phyloP scores from a whole-genome alignment of 2,888 invertebrate genomes.

The Diachrysia chrysitis region DNA sequence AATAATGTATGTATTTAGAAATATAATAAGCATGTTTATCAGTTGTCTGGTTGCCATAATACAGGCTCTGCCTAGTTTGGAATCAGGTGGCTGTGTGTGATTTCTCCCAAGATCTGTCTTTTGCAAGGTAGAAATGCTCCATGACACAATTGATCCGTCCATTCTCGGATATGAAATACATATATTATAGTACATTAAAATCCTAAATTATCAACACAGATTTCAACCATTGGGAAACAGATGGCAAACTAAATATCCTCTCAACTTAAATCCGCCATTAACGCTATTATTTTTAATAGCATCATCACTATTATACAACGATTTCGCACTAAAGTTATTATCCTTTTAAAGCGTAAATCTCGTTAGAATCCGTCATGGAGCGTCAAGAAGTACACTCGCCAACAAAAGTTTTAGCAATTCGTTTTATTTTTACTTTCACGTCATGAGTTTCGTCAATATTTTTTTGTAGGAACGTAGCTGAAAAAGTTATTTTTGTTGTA shows the following conservation, averaged over 20 bases:
- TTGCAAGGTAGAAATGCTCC: too few species aligned
- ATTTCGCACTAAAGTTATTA: slow-evolving; percentile 65
- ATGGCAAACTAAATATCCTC: not conserved
- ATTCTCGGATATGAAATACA: too few species aligned
- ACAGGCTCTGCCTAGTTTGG: too few species aligned
- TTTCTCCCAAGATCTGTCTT: too few species aligned
- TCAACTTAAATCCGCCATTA: not conserved
- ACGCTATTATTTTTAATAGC: slow-evolving; percentile 13
- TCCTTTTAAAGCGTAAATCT: slow-evolving; percentile 76
- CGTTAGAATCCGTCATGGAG: slow-evolving; percentile 74
- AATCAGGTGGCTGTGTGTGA: too few species aligned
- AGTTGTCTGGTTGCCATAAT: too few species aligned
- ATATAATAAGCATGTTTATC: too few species aligned
- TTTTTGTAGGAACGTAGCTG: slow-evolving; percentile 6
- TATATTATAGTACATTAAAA: not conserved
- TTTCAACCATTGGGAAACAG: not conserved
- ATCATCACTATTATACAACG: slow-evolving; percentile 25
- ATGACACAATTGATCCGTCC: too few species aligned
- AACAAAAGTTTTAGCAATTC: slow-evolving; percentile 18
- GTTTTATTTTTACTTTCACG: not conserved
- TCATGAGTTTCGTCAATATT: slow-evolving; percentile 5
- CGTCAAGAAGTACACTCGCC: slow-evolving; percentile 58
- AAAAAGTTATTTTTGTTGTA: not conserved
- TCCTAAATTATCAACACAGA: not conserved
- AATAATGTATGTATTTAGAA: too few species aligned